Evolutionary conservation across 1,140 invertebrate genomes (phyloP), one percentile per base, ranked within the genome.

Genomic region (Doryteuthis pealeii): DNA sequence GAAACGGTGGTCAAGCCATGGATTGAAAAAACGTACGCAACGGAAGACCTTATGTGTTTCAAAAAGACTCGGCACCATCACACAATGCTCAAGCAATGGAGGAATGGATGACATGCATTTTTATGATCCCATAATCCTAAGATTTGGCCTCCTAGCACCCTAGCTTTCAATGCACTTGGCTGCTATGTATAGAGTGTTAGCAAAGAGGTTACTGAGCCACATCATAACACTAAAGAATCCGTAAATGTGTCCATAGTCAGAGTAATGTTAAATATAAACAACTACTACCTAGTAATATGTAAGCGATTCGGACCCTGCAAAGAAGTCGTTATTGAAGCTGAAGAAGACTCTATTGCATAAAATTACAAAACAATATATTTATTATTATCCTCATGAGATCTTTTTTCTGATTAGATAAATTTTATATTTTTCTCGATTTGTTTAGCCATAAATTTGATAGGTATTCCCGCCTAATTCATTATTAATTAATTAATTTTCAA

Each of bases 181-280:
- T 58, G 15, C 15, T 58, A 58, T 58, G 54, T 58, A 18, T 58
- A 15, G 54, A 58, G 54, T 15, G 26, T 58, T 18, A 26, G 3
- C 4, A 18, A 58, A 58, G 15, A 58, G 15, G 54, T 58, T 58
- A 58, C 3, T 58, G 15, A 58, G 54, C 3, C 3, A 3, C 54
- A 3, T 58, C 54, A 58, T 58, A 58, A 58, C 54, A 58, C 54
- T 15, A 58, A 58, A 58, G 45, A 49, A 49, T 49, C 45, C 45
- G 8, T 49, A 49, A 49, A 49, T 10, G 45, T 18, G 8, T 18
- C 45, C 18, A 49, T 49, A 49, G 8, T 49, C n/a, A n/a, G 45
- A 49, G 45, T 49, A 49, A 49, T 49, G 45, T 49, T 18, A 8
- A 49, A 18, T 49, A 49, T 49, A 18, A 49, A 49, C 45, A 49